Conservation (phyloP, 2,113 vertebrate species). For the Sorex fumeus region DNA sequence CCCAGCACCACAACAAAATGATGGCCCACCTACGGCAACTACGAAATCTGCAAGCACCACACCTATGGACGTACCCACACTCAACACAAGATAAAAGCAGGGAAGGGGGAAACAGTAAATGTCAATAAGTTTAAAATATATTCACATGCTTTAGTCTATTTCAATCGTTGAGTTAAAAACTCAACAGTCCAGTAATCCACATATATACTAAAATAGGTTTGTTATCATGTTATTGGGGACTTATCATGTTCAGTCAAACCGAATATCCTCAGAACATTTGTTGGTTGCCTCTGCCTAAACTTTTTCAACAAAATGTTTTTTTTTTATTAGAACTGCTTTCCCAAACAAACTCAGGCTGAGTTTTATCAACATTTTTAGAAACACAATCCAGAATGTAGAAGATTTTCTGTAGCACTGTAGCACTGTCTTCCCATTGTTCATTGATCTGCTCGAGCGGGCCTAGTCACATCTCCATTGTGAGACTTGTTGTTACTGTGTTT, state of each 20-base stretch:
- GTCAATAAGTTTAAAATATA: not conserved
- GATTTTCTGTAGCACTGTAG: conserved; percentile 45
- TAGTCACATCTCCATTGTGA: too few species aligned
- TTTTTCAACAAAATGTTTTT: not conserved
- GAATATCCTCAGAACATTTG: not conserved
- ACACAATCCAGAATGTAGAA: conserved; percentile 11
- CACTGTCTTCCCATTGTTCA: too few species aligned
- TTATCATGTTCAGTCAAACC: not conserved
- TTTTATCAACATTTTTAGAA: not conserved
- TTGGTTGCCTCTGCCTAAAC: not conserved
- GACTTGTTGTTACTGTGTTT: too few species aligned
- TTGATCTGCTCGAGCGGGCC: too few species aligned
- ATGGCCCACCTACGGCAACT: too few species aligned
- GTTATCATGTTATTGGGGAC: not conserved
- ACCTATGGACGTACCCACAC: too few species aligned
- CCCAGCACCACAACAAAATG: too few species aligned
- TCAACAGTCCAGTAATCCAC: not conserved
- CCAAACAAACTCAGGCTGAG: not conserved
- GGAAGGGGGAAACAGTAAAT: not conserved
- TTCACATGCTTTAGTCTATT: too few species aligned
- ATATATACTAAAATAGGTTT: not conserved
- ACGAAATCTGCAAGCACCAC: too few species aligned
- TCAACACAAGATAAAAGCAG: not conserved
- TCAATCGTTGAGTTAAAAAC: not conserved
- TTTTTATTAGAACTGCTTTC: too few species aligned